These are phyloP conservation scores for Gobio gobio DNA, from an alignment of 2,113 vertebrate species.

Conservation along the genomic window DNA sequence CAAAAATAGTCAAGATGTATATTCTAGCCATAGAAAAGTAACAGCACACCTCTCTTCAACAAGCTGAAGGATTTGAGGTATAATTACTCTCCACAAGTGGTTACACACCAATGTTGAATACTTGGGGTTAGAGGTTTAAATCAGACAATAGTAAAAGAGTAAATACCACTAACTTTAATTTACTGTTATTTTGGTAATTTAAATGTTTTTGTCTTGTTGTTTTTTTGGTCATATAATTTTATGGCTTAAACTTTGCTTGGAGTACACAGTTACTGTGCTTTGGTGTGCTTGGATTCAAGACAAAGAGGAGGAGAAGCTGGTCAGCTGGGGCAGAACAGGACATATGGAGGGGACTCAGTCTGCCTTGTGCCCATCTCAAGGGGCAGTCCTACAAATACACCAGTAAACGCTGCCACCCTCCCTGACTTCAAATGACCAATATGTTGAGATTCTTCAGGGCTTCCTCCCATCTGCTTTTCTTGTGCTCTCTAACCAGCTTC, in stretches of 20 bases:
- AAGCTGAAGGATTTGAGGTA: slow-evolving; percentile 1
- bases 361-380: not conserved
- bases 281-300: not conserved
- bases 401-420: slow-evolving; percentile 39
- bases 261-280: not conserved
- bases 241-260: not conserved
- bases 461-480: slow-evolving; percentile 85
- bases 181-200: slow-evolving; percentile 2
- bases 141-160: not conserved
- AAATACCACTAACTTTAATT: slow-evolving; percentile 1
- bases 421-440: slow-evolving; percentile 67
- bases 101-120: not conserved
- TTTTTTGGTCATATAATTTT: not conserved
- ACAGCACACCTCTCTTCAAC: not conserved
- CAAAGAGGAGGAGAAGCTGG: not conserved
- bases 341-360: not conserved
- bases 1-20: not conserved
- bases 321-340: not conserved
- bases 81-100: not conserved
- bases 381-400: not conserved
- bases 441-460: slow-evolving; percentile 78
- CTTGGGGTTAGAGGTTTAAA: slow-evolving; percentile 10
- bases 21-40: not conserved
- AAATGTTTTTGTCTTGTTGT: not conserved
- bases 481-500: slow-evolving; percentile 70